These are phyloP conservation scores for Pseudachorutes palmiensis DNA, from an alignment of 1,140 invertebrate species.

Conservation along the genomic window DNA sequence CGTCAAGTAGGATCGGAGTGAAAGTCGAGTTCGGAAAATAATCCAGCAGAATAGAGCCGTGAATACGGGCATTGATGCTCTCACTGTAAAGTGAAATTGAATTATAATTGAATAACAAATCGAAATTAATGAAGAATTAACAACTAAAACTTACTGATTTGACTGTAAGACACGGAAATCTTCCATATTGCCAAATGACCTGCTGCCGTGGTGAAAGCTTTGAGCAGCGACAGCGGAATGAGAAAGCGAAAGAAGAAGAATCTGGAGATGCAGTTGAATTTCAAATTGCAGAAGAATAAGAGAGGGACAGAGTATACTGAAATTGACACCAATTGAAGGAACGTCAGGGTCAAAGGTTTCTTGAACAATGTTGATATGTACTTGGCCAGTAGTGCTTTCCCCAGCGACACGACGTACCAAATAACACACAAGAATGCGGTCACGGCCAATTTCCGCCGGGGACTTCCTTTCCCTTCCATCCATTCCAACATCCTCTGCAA, in stretches of 20 bases:
- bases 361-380: slow-evolving; percentile 7
- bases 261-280: background rate
- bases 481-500: background rate
- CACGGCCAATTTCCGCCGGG: background rate
- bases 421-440: background rate
- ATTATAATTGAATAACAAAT: background rate
- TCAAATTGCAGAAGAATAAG: background rate
- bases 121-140: background rate
- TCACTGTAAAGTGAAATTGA: background rate
- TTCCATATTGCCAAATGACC: slow-evolving; percentile 5
- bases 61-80: slow-evolving; percentile 1
- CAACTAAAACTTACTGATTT: slow-evolving; percentile 3
- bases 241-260: background rate
- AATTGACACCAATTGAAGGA: background rate
- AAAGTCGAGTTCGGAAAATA: background rate
- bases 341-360: background rate
- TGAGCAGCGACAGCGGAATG: background rate
- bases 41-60: slow-evolving; percentile 1
- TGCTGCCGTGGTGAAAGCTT: background rate
- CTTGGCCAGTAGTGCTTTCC: slow-evolving; percentile 3
- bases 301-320: background rate
- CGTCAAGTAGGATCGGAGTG: background rate
- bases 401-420: slow-evolving; percentile 4
- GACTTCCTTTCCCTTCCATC: background rate
- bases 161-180: slow-evolving; percentile 1